phyloP scores from a whole-genome alignment of 2,113 vertebrate genomes.

The Catharus minimus region DNA sequence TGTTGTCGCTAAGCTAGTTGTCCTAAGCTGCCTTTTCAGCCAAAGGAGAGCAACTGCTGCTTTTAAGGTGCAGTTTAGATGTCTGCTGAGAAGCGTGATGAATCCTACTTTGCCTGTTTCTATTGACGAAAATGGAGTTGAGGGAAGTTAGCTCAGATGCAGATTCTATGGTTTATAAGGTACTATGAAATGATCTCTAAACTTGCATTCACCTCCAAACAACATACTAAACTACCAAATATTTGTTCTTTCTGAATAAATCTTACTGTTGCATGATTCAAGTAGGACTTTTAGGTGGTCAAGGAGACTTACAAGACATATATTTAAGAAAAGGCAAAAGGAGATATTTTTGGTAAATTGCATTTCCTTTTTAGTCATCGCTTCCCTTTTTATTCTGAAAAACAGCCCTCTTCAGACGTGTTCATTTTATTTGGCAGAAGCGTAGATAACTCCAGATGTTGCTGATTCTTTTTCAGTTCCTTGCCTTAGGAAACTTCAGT shows the following conservation, averaged over 20 bases:
- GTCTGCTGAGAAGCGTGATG: neutral
- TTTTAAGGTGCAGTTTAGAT: neutral
- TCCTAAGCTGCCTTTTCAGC: neutral
- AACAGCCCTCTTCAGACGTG: conserved; percentile 3
- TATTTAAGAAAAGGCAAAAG: conserved; percentile 26
- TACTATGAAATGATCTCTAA: neutral
- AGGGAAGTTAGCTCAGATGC: neutral
- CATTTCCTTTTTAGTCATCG: conserved; percentile 50
- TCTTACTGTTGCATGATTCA: neutral
- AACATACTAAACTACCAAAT: neutral
- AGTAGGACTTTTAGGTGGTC: neutral
- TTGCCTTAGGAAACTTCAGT: conserved; percentile 54
- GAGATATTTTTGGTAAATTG: conserved; percentile 44
- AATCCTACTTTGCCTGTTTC: neutral
- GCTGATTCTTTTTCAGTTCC: conserved; percentile 22
- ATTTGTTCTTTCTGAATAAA: neutral
- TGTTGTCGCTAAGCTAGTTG: neutral
- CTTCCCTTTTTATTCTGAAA: conserved; percentile 44
- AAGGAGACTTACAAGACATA: neutral
- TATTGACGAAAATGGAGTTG: neutral
- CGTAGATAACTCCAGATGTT: conserved; percentile 47
- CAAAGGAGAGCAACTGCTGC: neutral
- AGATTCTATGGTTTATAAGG: neutral
- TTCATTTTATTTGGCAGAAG: conserved; percentile 44
- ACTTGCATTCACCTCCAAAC: neutral